A percentile compares a stretch with the other conserved stretches of the same genome.
phyloP scores from a whole-genome alignment of 1,140 invertebrate species.

The Chrysomallon squamiferum region DNA sequence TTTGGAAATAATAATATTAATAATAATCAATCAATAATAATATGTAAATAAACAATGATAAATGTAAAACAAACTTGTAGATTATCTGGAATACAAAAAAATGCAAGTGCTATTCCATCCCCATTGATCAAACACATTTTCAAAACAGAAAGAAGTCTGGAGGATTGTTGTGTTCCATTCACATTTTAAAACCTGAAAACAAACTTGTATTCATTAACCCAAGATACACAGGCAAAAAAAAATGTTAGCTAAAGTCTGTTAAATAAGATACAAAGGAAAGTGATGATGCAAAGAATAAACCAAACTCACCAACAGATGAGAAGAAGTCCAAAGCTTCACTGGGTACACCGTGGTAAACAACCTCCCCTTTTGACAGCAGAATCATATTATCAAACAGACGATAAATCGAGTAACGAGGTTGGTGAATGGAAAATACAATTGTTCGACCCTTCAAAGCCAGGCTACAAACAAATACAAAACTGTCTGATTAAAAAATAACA shows the following conservation, averaged over 20 bases:
- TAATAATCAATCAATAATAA: too few species aligned
- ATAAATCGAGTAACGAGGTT: slow-evolving; percentile 52
- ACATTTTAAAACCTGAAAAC: slow-evolving; percentile 54
- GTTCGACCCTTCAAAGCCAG: slow-evolving; percentile 38
- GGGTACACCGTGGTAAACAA: slow-evolving; percentile 41
- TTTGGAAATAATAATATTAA: too few species aligned
- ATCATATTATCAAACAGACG: slow-evolving; percentile 44
- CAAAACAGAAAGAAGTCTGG: slow-evolving; percentile 62
- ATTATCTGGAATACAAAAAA: too few species aligned
- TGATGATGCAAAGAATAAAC: too few species aligned
- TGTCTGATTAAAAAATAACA: too few species aligned
- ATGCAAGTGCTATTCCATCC: too few species aligned
- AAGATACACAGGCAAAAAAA: too few species aligned
- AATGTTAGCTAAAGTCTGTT: too few species aligned
- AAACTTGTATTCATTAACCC: neutral
- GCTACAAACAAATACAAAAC: slow-evolving; percentile 34
- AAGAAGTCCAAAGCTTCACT: slow-evolving; percentile 38
- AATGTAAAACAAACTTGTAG: too few species aligned
- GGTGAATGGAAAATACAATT: slow-evolving; percentile 53
- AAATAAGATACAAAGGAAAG: too few species aligned
- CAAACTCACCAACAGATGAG: slow-evolving; percentile 18
- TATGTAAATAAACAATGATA: too few species aligned
- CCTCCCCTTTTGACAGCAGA: slow-evolving; percentile 32
- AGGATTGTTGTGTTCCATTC: slow-evolving; percentile 62
- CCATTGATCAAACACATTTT: slow-evolving; percentile 60